Evolutionary conservation across 2,113 vertebrate species (phyloP).

Genomic region (Trachemys scripta): DNA sequence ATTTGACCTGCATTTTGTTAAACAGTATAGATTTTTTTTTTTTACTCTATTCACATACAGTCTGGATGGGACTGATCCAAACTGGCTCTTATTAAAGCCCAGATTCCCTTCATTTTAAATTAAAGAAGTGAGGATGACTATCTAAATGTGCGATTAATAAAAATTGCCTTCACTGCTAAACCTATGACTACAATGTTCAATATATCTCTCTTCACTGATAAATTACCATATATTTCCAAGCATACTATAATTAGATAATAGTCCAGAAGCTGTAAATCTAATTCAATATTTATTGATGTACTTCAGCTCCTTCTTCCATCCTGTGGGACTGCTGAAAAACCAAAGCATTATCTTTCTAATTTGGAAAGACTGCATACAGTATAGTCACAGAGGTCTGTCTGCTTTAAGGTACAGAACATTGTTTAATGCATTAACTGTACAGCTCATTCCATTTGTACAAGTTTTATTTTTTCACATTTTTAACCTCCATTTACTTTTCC

Average conservation of each 20-base stretch:
- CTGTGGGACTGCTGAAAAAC: constrained; percentile 29
- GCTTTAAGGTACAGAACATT: neutral
- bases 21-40: neutral
- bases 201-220: constrained; percentile 62
- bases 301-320: constrained; percentile 43
- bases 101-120: constrained; percentile 18
- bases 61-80: neutral
- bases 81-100: neutral
- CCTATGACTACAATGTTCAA: constrained; percentile 56
- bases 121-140: constrained; percentile 13
- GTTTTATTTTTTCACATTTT: neutral
- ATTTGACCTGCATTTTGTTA: constrained; percentile 7
- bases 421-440: neutral
- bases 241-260: constrained; percentile 65
- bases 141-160: constrained; percentile 53
- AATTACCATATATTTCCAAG: constrained; percentile 67
- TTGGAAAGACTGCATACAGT: constrained; percentile 11
- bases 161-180: constrained; percentile 43
- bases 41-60: neutral
- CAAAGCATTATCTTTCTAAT: constrained; percentile 22
- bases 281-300: constrained; percentile 71
- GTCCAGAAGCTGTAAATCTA: constrained; percentile 55
- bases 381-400: neutral
- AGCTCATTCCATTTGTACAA: neutral
- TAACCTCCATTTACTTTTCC: constrained; percentile 23